Base-by-base conservation (phyloP, 2,888 invertebrate species). In the Scaptodrosophila latifasciaeformis region DNA sequence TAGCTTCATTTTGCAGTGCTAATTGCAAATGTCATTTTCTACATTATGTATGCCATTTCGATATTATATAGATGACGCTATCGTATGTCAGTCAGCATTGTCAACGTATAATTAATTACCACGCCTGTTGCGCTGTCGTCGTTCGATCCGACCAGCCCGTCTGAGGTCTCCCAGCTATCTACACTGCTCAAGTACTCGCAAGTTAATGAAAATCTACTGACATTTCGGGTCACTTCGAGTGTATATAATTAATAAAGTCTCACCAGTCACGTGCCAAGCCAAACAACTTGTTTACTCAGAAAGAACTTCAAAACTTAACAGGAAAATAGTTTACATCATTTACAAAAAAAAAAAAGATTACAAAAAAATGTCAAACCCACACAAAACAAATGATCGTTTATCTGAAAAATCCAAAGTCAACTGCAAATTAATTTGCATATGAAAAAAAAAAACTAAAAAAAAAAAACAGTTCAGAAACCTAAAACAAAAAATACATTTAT, bases 81-180 rank as follows among this genome's bases (percentile, higher is more conserved):
- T 53, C 53, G 57, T 50, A 40, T 56, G 65, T 58, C 76, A 65
- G 53, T 5, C 47, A 43, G n/a, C n/a, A n/a, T n/a, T n/a, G n/a
- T n/a, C n/a, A n/a, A n/a, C n/a, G n/a, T n/a, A 53, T 65, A 68
- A 75, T 71, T 76, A 55, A 71, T 65, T 50, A 65, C 52, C 27
- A 9, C 9, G 27, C 9, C 27, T 27, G 27, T 27, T 27, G 27
- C 48, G 68, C 31, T n/a, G n/a, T n/a, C n/a, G n/a, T n/a, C n/a
- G n/a, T n/a, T n/a, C n/a, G n/a, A n/a, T n/a, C n/a, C n/a, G n/a
- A n/a, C n/a, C n/a, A n/a, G n/a, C n/a, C n/a, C n/a, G n/a, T n/a
- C n/a, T n/a, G n/a, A n/a, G n/a, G n/a, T n/a, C n/a, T n/a, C n/a
- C n/a, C n/a, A n/a, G n/a, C n/a, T n/a, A n/a, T n/a, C n/a, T n/a